Base-by-base conservation (phyloP, 2,113 vertebrate genomes). In the Nettapus auritus region DNA sequence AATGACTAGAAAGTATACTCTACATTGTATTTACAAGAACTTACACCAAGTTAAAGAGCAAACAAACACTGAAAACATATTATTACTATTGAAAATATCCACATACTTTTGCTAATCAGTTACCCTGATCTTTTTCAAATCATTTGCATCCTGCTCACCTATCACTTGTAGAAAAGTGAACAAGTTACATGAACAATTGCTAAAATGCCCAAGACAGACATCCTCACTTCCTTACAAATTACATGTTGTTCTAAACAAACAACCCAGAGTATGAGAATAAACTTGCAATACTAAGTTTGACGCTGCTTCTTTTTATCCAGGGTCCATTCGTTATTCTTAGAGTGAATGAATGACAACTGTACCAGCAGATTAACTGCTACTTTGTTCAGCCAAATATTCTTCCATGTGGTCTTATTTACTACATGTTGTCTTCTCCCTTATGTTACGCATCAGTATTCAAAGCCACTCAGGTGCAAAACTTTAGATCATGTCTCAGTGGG, bases 401-500 rank as follows among this genome's bases (percentile, higher is more conserved):
- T 86, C 60, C 19, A 19, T 2, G 31, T n/a, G 22, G 62, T 28
- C 44, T 25, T 2, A 0, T 28, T 59, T 55, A 40, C 42, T n/a
- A 22, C 0, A 21, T 17, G 46, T 11, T 70, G 28, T 55, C 55
- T 70, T 38, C 18, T 36, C 34, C 38, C 34, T 56, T 48, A 33
- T 0, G 34, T 0, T 79, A 62, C 28, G 70, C 53, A 46, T n/a
- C 23, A 71, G 83, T 44, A 75, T 71, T 46, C 52, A 64, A 40
- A 75, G 70, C 57, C 13, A 76, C 8, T 29, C 53, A 20, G 75
- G 36, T 50, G 66, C 64, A 34, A 86, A 89, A 75, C 71, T 48
- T 82, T 63, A 44, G 5, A 7, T 29, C 42, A 19, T 0, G 0
- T 55, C 42, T 81, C 62, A 22, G 1, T 5, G 36, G 64, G 42